These are phyloP conservation scores for Pemphigus obesinymphae DNA, from an alignment of 1,140 invertebrate species.

Conservation along the genomic window DNA sequence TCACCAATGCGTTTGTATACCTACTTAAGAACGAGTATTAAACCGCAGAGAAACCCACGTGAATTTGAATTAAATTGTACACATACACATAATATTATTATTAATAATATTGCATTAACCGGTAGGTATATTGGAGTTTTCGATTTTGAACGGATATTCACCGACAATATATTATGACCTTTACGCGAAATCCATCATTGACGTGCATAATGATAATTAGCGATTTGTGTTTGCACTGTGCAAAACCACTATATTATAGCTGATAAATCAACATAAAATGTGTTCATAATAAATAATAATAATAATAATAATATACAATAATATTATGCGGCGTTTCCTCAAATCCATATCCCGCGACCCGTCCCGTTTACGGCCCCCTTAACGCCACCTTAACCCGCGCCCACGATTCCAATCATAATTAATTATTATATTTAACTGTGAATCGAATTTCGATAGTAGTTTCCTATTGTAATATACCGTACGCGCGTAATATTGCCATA, in stretches of 20 bases:
- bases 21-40: background rate
- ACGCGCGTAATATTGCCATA: too few species aligned
- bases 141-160: background rate
- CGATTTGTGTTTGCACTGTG: background rate
- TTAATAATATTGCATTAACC: too few species aligned
- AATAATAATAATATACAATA: too few species aligned
- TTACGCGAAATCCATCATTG: background rate
- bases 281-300: too few species aligned
- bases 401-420: too few species aligned
- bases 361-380: too few species aligned
- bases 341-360: background rate
- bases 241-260: too few species aligned
- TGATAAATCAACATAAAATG: background rate
- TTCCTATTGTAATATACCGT: too few species aligned
- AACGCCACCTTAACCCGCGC: background rate
- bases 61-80: background rate
- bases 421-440: too few species aligned
- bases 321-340: background rate
- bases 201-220: background rate
- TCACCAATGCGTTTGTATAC: background rate
- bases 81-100: too few species aligned
- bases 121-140: background rate
- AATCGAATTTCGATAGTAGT: too few species aligned
- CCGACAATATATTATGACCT: background rate
- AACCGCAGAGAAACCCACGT: background rate